Conservation (phyloP, 2,113 vertebrate genomes). For the Lota lota region DNA sequence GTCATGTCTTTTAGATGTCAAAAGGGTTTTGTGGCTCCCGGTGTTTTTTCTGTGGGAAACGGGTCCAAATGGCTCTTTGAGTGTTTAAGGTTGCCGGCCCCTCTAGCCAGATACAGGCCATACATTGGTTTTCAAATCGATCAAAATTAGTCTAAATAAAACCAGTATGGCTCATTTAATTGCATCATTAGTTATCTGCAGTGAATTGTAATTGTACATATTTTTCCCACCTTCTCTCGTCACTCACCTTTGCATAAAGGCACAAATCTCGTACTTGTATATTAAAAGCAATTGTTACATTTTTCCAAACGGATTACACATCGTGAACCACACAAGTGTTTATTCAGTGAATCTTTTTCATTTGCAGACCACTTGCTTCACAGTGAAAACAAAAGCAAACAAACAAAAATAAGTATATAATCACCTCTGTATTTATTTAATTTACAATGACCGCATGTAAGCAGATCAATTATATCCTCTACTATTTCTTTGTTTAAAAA, state of each 20-base stretch:
- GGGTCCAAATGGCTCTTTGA: too few species aligned
- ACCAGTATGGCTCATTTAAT: too few species aligned
- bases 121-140: too few species aligned
- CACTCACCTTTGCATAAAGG: not conserved
- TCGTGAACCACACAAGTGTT: not conserved
- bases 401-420: slow-evolving; percentile 45
- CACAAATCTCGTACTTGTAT: not conserved
- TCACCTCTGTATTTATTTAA: slow-evolving; percentile 52
- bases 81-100: too few species aligned
- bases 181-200: not conserved
- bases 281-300: too few species aligned
- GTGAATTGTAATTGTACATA: not conserved
- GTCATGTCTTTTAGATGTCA: too few species aligned
- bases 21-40: too few species aligned
- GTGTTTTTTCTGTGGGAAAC: too few species aligned
- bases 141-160: too few species aligned
- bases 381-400: slow-evolving; percentile 43
- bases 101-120: too few species aligned
- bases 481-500: slow-evolving; percentile 65
- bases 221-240: too few species aligned
- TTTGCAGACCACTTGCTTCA: slow-evolving; percentile 57
- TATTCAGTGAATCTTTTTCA: slow-evolving; percentile 37
- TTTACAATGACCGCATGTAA: slow-evolving; percentile 50
- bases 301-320: not conserved
- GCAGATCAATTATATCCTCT: slow-evolving; percentile 58